Percentiles rank a stretch among this genome's conserved stretches.
Evolutionary conservation across 2,888 invertebrate genomes (phyloP).

Genomic region (Chouioia cunea): DNA sequence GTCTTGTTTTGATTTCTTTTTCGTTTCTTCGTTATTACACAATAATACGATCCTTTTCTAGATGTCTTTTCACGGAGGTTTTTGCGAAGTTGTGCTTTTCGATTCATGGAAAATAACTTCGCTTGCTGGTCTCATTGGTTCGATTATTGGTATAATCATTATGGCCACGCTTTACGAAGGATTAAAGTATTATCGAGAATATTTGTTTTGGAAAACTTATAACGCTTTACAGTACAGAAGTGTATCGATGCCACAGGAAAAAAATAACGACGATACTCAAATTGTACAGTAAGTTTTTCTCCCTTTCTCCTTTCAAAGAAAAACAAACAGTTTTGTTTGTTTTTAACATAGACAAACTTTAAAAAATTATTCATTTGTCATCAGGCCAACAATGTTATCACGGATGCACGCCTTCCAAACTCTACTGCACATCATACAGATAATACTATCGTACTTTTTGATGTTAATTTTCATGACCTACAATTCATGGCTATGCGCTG

Average conservation of each 20-base stretch:
- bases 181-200: constrained; percentile 85
- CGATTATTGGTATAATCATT: constrained; percentile 91
- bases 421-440: constrained; percentile 88
- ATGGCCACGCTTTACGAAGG: constrained; percentile 96
- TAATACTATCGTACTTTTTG: constrained; percentile 90
- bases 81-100: constrained; percentile 83
- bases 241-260: constrained; percentile 82
- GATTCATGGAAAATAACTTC: constrained; percentile 84
- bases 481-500: constrained; percentile 92
- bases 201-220: constrained; percentile 87
- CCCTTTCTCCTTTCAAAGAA: too few species aligned
- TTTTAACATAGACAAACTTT: too few species aligned
- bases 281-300: constrained; percentile 81
- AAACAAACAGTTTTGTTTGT: too few species aligned
- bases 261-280: constrained; percentile 77
- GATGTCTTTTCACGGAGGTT: constrained; percentile 86
- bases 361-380: constrained; percentile 54
- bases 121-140: constrained; percentile 84
- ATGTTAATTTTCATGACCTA: constrained; percentile 99
- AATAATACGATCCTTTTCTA: constrained; percentile 8
- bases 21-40: constrained; percentile 19
- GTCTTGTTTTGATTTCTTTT: neutral
- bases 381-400: constrained; percentile 88
- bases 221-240: constrained; percentile 88
- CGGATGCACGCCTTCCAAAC: constrained; percentile 88